phyloP scores from a whole-genome alignment of 2,888 invertebrate species.

The Stegana nigrithorax region DNA sequence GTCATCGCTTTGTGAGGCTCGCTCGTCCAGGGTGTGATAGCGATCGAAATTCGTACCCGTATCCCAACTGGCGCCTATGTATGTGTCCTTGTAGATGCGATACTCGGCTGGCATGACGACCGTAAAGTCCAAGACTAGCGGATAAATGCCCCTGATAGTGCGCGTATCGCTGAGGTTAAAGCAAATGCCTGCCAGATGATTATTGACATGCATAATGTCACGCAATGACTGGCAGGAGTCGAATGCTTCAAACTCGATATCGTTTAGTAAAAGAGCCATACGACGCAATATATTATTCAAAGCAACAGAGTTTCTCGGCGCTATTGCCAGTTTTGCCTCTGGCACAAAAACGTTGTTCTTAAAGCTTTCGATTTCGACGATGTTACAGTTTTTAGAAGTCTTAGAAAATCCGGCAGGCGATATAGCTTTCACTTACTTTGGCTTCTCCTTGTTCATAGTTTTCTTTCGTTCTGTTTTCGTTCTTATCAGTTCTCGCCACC shows the following conservation, averaged over 20 bases:
- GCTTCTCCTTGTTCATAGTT: constrained; percentile 8
- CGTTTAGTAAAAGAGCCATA: constrained; percentile 12
- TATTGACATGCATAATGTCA: constrained; percentile 21
- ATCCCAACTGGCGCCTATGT: constrained; percentile 39
- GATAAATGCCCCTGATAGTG: constrained; percentile 26
- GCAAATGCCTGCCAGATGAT: constrained; percentile 39
- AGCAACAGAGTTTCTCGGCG: constrained; percentile 33
- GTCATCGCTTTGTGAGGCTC: constrained; percentile 59
- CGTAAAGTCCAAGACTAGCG: constrained; percentile 26
- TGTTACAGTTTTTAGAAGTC: constrained; percentile 16
- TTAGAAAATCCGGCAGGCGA: not conserved
- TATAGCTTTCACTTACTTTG: constrained; percentile 20
- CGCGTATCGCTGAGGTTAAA: constrained; percentile 30
- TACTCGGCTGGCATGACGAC: constrained; percentile 42
- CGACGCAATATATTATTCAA: constrained; percentile 26
- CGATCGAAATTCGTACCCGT: constrained; percentile 54
- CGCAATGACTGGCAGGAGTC: constrained; percentile 27
- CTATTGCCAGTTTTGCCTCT: constrained; percentile 32
- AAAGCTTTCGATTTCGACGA: constrained; percentile 30
- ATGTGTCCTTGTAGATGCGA: constrained; percentile 31
- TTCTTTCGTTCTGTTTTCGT: constrained; percentile 16
- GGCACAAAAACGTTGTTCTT: constrained; percentile 40
- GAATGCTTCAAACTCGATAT: constrained; percentile 15
- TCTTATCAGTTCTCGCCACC: constrained; percentile 27
- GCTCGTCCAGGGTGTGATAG: no score